Evolutionary conservation across 2,888 invertebrate genomes (phyloP), one percentile per base, ranked within the genome.

Genomic region (Lumbricus terrestris): DNA sequence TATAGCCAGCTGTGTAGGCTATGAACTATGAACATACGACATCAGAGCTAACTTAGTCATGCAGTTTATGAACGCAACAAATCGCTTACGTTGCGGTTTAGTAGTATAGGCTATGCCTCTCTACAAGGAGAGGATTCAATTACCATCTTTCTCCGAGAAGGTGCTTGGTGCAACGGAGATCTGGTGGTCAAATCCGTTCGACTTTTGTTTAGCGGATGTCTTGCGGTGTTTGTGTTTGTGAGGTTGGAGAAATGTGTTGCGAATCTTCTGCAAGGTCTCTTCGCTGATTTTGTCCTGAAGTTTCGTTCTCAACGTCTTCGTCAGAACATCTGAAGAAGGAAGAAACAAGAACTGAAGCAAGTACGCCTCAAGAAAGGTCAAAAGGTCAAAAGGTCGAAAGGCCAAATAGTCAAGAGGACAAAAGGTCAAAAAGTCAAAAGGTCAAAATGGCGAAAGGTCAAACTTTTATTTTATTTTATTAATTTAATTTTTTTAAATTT

Each of bases 141-240:
- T n/a, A 69, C 69, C 69, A 29, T 69, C 69, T 69, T 11, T 11
- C 0, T 69, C 69, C 0, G n/a, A n/a, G 1, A 69, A 69, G 69
- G n/a, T n/a, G 69, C n/a, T 5, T 69, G 69, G 69, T 13, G n/a
- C 69, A 69, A 11, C 69, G 29, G 8, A n/a, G 69, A 6, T n/a
- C 11, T 29, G 69, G 0, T n/a, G 69, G 69, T 69, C 11, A 13
- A 6, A 69, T 69, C n/a, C 69, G 69, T 1, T 69, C n/a, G 69
- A 69, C 69, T 69, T 69, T 8, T 69, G 69, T n/a, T 69, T 69
- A 11, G 69, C n/a, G n/a, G 69, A 69, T 8, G 88, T 91, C 88
- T 91, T 91, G 34, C 92, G 88, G 89, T 92, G 91, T 47, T 92
- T 90, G 90, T 92, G 92, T 89, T 92, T 92, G 92, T 92, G 92